These are phyloP conservation scores for Haliclystus octoradiatus DNA, from an alignment of 30 jellyfish, hydroid and myxozoan genomes.

Conservation along the genomic window DNA sequence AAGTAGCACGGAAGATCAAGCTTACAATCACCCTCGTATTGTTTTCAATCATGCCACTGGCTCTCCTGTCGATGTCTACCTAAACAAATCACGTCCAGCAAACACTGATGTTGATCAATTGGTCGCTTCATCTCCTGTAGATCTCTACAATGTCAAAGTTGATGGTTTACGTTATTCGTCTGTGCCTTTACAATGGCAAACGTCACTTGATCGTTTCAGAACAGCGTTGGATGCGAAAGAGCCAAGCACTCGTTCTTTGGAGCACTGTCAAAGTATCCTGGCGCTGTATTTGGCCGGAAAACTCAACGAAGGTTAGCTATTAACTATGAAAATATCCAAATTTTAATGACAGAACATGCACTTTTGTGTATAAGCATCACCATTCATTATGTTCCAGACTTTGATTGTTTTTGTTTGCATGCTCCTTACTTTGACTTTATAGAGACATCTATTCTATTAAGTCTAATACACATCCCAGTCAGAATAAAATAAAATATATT, in stretches of 20 bases:
- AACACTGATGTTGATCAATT: background rate
- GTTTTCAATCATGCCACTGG: background rate
- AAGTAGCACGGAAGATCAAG: too few species aligned
- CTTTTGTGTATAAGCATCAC: too few species aligned
- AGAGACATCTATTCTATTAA: too few species aligned
- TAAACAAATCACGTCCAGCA: background rate
- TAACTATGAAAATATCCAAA: too few species aligned
- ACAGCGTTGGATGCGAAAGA: background rate
- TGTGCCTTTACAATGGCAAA: background rate
- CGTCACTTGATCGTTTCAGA: background rate
- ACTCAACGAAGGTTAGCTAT: too few species aligned
- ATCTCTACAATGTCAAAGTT: background rate
- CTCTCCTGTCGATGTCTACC: background rate
- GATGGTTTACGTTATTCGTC: background rate
- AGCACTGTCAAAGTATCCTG: background rate
- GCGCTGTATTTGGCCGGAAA: background rate
- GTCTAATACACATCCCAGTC: too few species aligned
- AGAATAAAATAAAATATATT: too few species aligned
- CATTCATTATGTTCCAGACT: too few species aligned
- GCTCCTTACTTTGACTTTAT: too few species aligned
- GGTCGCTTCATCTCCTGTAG: background rate
- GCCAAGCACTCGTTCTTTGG: background rate
- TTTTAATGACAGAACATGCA: too few species aligned
- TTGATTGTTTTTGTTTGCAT: too few species aligned
- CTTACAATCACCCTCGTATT: background rate